phyloP scores from a whole-genome alignment of 2,113 vertebrate species.

The Seriola dumerili region DNA sequence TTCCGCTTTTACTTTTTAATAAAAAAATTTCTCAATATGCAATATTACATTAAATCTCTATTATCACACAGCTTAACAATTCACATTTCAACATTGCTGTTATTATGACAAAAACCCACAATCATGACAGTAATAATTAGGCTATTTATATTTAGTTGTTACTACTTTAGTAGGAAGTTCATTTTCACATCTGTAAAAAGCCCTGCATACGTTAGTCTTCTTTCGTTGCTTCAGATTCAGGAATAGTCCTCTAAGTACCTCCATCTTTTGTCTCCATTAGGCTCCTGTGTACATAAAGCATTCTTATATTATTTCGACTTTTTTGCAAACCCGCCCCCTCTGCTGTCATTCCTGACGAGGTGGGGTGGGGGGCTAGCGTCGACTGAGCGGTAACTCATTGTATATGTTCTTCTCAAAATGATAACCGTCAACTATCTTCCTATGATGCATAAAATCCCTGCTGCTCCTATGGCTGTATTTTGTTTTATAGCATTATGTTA shows the following conservation, averaged over 20 bases:
- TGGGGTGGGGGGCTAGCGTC: not conserved
- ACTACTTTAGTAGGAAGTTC: too few species aligned
- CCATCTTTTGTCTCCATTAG: slow-evolving; percentile 36
- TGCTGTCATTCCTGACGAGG: slow-evolving; percentile 16
- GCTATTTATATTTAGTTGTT: not conserved
- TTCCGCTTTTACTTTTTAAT: too few species aligned
- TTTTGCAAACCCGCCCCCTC: not conserved
- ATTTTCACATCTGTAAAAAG: not conserved
- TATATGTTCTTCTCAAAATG: slow-evolving; percentile 54
- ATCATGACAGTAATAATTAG: not conserved
- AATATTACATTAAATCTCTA: not conserved
- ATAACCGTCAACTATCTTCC: slow-evolving; percentile 63
- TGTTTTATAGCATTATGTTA: slow-evolving; percentile 72
- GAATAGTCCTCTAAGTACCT: not conserved
- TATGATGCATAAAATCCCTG: slow-evolving; percentile 64
- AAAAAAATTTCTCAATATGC: too few species aligned
- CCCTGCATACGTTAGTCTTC: too few species aligned
- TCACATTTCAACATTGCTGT: not conserved
- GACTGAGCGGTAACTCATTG: slow-evolving; percentile 36
- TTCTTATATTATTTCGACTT: slow-evolving; percentile 5
- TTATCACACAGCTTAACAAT: not conserved
- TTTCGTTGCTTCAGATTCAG: not conserved
- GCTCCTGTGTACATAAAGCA: slow-evolving; percentile 7
- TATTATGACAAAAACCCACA: slow-evolving; percentile 12
- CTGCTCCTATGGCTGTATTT: slow-evolving; percentile 62